phyloP scores from a whole-genome alignment of 1,140 invertebrate species.

The Drosophila burlai region DNA sequence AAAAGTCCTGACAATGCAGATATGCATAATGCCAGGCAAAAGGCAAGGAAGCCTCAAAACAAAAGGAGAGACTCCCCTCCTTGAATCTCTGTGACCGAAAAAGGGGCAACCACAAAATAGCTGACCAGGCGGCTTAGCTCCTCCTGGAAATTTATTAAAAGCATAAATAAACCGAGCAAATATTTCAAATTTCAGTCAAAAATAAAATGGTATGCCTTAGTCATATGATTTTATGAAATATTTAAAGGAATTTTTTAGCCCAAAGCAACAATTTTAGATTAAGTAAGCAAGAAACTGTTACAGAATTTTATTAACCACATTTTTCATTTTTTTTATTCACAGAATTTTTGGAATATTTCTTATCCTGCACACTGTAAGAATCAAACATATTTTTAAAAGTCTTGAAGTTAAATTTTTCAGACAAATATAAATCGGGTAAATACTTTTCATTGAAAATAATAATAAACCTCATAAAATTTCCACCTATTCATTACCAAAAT shows the following conservation, averaged over 20 bases:
- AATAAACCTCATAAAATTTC: too few relatives aligned
- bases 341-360: neutral
- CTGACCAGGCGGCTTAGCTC: slow-evolving; percentile 9
- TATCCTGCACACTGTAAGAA: neutral
- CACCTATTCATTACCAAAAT: too few relatives aligned
- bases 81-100: slow-evolving; percentile 23
- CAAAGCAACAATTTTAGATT: neutral
- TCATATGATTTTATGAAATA: neutral
- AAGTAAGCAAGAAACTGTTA: neutral
- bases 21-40: slow-evolving; percentile 34
- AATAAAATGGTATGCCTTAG: too few relatives aligned
- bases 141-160: slow-evolving; percentile 6
- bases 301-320: neutral
- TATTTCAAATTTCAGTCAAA: slow-evolving; percentile 15
- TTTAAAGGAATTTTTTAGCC: neutral
- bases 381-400: neutral
- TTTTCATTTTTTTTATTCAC: neutral
- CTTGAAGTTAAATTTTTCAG: neutral
- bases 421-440: too few relatives aligned
- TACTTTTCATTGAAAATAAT: too few relatives aligned
- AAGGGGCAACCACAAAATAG: slow-evolving; percentile 10
- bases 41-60: slow-evolving; percentile 20
- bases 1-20: slow-evolving; percentile 44
- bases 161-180: slow-evolving; percentile 16
- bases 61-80: slow-evolving; percentile 11